These are phyloP conservation scores for Brachyistius frenatus DNA, from an alignment of 2,113 vertebrate species.

Conservation along the genomic window DNA sequence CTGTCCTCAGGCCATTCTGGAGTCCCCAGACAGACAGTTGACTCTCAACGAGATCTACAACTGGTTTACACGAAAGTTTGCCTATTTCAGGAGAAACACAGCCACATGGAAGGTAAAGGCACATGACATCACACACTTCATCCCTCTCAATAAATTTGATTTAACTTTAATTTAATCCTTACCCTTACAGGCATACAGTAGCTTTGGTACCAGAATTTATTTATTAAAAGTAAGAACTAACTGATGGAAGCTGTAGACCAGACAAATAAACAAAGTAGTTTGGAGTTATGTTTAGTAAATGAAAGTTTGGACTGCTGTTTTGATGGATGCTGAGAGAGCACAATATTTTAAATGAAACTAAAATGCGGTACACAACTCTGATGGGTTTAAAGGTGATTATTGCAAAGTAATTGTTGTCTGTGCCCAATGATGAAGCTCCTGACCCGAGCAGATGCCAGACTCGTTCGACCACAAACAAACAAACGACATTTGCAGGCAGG, in stretches of 20 bases:
- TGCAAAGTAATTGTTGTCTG: constrained; percentile 36
- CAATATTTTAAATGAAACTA: constrained; percentile 17
- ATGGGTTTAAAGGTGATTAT: constrained; percentile 25
- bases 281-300: constrained; percentile 15
- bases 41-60: constrained; percentile 99
- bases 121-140: not conserved
- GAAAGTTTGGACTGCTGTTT: constrained; percentile 4
- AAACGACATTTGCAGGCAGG: constrained; percentile 10
- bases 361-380: constrained; percentile 9
- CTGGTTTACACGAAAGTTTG: constrained; percentile 99
- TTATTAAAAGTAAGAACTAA: constrained; percentile 1
- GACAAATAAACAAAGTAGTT: not conserved
- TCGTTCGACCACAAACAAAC: constrained; percentile 13
- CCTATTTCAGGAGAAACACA: constrained; percentile 99
- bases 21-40: constrained; percentile 98
- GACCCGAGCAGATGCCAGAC: constrained; percentile 6
- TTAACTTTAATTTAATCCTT: not conserved
- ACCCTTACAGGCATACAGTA: too few relatives aligned
- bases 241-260: not conserved
- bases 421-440: constrained; percentile 25
- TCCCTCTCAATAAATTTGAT: not conserved
- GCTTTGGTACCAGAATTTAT: not conserved
- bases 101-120: constrained; percentile 98
- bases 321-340: not conserved
- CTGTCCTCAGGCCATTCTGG: constrained; percentile 92